Percentiles rank a stretch among this genome's conserved stretches.
These are phyloP conservation scores for Epirrhoe tristata DNA, from an alignment of 2,888 invertebrate species.

Conservation along the genomic window DNA sequence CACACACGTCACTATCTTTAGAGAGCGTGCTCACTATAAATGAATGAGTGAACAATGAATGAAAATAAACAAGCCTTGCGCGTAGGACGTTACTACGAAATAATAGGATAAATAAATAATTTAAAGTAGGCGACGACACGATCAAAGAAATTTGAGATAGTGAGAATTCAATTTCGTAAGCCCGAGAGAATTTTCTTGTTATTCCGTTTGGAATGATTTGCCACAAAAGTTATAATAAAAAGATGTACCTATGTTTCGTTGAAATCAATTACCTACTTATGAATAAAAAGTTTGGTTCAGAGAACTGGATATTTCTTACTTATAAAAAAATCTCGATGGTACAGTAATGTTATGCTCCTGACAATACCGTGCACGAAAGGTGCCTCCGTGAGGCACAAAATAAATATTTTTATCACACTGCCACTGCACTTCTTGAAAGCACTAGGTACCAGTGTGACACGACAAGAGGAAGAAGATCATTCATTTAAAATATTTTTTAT, in stretches of 20 bases:
- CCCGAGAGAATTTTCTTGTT: conserved; percentile 1
- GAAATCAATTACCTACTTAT: neutral
- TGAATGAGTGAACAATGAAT: conserved; percentile 45
- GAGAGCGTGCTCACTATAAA: conserved; percentile 33
- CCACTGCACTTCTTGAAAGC: no score
- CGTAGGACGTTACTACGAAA: conserved; percentile 42
- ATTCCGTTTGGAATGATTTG: neutral
- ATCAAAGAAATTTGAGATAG: conserved; percentile 24
- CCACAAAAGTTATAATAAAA: neutral
- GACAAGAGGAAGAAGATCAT: no score
- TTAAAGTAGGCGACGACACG: conserved; percentile 26
- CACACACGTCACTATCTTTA: conserved; percentile 35
- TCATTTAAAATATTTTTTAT: no score
- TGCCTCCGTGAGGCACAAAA: no score
- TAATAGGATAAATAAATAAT: conserved; percentile 34
- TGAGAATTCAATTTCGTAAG: conserved; percentile 23
- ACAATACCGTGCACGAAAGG: no score
- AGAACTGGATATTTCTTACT: no score
- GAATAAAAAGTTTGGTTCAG: neutral
- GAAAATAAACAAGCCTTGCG: conserved; percentile 27
- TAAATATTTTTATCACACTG: no score
- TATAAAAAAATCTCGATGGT: no score
- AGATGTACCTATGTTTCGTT: neutral
- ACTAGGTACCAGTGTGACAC: no score
- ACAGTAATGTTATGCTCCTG: no score